These are phyloP conservation scores for Fulica atra DNA, from an alignment of 2,113 vertebrate species.

Conservation along the genomic window DNA sequence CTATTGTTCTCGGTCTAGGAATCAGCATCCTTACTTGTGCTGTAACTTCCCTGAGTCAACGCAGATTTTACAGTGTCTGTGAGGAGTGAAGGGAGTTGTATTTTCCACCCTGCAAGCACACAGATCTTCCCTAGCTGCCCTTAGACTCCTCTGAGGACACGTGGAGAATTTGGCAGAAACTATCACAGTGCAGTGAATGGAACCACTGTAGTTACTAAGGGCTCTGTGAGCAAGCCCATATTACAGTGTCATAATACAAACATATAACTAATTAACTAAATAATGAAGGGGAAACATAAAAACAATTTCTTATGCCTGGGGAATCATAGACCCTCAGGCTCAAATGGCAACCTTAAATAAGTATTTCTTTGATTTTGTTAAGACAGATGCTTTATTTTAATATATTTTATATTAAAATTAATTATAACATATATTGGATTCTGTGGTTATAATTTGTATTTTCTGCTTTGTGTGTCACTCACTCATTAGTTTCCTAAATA, in stretches of 20 bases:
- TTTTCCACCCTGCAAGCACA: not conserved
- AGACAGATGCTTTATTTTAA: conserved; percentile 43
- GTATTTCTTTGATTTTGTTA: conserved; percentile 15
- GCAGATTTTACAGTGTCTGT: not conserved
- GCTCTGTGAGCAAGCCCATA: not conserved
- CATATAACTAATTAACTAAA: conserved; percentile 50
- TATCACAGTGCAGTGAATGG: not conserved
- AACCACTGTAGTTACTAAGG: not conserved
- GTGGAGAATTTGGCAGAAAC: not conserved
- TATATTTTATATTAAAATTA: conserved; percentile 57
- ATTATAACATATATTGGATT: conserved; percentile 65
- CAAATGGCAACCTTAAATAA: conserved; percentile 1
- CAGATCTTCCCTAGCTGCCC: not conserved
- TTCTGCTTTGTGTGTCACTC: conserved; percentile 82
- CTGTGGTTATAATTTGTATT: conserved; percentile 68
- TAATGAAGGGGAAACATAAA: conserved; percentile 9
- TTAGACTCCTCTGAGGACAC: not conserved
- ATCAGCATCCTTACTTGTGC: not conserved
- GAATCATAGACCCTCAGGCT: conserved; percentile 9
- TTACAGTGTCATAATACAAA: conserved; percentile 29
- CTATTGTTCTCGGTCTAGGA: not conserved
- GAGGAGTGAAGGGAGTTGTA: not conserved
- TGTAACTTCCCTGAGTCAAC: not conserved
- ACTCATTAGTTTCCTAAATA: conserved; percentile 87
- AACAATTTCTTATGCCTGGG: not conserved